Conservation (phyloP, 2,888 invertebrate genomes). For the Cephus spinipes region DNA sequence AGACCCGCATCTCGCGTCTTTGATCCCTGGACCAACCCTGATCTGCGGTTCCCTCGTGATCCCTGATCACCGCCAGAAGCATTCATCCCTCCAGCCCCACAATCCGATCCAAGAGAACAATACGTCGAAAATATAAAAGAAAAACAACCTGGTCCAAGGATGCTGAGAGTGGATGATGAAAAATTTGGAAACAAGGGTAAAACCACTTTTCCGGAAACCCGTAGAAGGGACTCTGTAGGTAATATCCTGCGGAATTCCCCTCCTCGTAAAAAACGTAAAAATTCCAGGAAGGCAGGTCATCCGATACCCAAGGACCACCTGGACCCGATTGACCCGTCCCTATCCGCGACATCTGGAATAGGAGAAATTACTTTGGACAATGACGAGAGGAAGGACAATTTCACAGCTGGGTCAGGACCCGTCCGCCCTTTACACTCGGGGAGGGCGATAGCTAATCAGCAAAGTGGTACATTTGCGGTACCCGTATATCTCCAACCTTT, state of each 20-base stretch:
- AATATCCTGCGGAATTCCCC: background rate
- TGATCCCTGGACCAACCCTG: too few relatives aligned
- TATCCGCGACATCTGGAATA: background rate
- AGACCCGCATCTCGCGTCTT: slow-evolving; percentile 16
- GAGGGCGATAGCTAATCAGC: slow-evolving; percentile 18
- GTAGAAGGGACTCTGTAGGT: too few relatives aligned
- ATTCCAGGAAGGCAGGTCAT: background rate
- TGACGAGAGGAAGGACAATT: background rate
- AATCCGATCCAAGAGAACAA: too few relatives aligned
- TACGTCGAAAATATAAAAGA: too few relatives aligned
- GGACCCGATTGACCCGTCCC: background rate
- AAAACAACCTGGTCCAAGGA: too few relatives aligned
- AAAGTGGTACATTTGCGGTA: slow-evolving; percentile 16
- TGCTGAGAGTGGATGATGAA: too few relatives aligned
- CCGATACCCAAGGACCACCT: background rate
- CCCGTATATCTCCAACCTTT: background rate
- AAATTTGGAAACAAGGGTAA: too few relatives aligned
- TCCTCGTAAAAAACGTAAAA: background rate
- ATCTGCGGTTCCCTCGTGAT: too few relatives aligned
- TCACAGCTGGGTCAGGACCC: slow-evolving; percentile 3
- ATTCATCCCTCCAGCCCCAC: too few relatives aligned
- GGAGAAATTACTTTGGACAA: slow-evolving; percentile 1
- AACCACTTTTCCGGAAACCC: too few relatives aligned
- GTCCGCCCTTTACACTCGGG: background rate
- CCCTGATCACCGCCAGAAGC: too few relatives aligned